phyloP scores from a whole-genome alignment of 23 tunicate genomes.

The Pegea sp. region DNA sequence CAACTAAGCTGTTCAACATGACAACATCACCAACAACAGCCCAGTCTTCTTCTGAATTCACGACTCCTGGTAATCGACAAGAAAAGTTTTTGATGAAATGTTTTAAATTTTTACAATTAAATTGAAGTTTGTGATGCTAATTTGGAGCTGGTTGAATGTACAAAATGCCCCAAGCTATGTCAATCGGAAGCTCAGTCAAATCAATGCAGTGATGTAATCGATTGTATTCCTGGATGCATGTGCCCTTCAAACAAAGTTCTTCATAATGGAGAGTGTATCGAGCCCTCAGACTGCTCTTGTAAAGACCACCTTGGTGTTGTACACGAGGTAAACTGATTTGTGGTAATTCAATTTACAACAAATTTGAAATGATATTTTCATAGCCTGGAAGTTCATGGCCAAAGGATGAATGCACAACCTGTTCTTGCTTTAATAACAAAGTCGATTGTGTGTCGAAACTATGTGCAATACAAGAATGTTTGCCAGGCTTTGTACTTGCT shows the following conservation, averaged over 20 bases:
- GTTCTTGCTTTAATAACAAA: constrained; percentile 71
- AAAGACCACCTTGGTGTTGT: constrained; percentile 25
- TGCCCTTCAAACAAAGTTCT: constrained; percentile 67
- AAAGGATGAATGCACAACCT: constrained; percentile 29
- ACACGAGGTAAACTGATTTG: constrained; percentile 15
- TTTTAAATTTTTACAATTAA: neutral
- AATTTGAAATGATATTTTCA: neutral
- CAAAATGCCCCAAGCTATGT: constrained; percentile 29
- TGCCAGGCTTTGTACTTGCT: constrained; percentile 20
- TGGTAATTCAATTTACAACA: neutral
- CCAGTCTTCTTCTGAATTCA: neutral
- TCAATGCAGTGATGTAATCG: constrained; percentile 3
- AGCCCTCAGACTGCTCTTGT: constrained; percentile 66
- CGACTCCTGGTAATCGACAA: constrained; percentile 1
- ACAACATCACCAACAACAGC: neutral
- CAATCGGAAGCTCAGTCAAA: constrained; percentile 16
- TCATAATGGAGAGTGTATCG: constrained; percentile 55
- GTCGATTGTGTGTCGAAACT: constrained; percentile 14
- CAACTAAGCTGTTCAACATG: neutral
- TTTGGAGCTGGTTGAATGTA: constrained; percentile 32
- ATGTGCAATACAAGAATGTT: constrained; percentile 6
- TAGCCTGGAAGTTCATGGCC: constrained; percentile 59
- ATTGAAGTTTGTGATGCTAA: constrained; percentile 34
- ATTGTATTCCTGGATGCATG: constrained; percentile 49
- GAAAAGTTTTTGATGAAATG: neutral